Conservation (phyloP, 2,888 invertebrate genomes). For the Shargacucullia verbasci region DNA sequence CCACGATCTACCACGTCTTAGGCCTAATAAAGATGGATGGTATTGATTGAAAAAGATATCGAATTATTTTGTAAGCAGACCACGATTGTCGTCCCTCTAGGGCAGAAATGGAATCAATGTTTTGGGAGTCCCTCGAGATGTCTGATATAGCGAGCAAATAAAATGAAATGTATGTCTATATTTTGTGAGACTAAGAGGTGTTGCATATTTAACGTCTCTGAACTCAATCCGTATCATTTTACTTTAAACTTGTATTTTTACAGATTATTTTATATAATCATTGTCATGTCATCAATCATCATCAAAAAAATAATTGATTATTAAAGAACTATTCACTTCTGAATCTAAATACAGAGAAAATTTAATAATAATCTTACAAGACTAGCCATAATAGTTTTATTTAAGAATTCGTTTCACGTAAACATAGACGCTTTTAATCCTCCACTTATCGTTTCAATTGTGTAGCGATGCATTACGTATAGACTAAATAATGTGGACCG, state of each 20-base stretch:
- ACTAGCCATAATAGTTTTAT: constrained; percentile 29
- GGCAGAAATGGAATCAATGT: constrained; percentile 29
- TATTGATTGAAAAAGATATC: constrained; percentile 36
- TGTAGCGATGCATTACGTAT: constrained; percentile 38
- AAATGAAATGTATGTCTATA: no score
- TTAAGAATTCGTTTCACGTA: constrained; percentile 37
- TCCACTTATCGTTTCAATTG: constrained; percentile 47
- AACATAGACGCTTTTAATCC: constrained; percentile 54
- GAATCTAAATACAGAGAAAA: no score
- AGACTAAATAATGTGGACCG: constrained; percentile 53
- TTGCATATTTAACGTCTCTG: no score
- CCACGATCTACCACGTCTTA: constrained; percentile 2
- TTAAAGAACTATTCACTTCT: no score
- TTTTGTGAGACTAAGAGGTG: no score
- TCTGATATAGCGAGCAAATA: constrained; percentile 8
- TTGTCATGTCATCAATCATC: no score
- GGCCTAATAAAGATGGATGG: constrained; percentile 2
- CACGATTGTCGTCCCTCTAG: constrained; percentile 21
- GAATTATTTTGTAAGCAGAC: constrained; percentile 38
- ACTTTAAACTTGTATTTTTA: no score
- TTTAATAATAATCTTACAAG: constrained; percentile 2
- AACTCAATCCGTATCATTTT: no score
- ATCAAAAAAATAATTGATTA: no score
- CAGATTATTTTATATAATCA: no score
- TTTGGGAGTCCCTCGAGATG: constrained; percentile 18